Percentiles rank a stretch among this genome's conserved stretches.
Evolutionary conservation across 2,888 invertebrate species (phyloP).

Genomic region (Exocentrus adspersus): DNA sequence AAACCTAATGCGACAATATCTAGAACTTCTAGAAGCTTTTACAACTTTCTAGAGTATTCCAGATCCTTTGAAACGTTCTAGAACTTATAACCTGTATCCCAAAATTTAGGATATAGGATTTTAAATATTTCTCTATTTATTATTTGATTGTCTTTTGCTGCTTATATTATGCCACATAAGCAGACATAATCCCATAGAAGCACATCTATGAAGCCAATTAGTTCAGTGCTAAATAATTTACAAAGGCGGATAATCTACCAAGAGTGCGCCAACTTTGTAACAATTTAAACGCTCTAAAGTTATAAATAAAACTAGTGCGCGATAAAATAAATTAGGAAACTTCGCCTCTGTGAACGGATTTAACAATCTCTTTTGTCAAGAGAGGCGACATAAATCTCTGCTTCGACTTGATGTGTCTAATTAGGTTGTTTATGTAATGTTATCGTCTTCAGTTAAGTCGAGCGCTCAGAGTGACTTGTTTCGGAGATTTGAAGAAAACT

Average conservation of each 20-base stretch:
- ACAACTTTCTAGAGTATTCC: too few relatives aligned
- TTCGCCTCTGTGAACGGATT: constrained; percentile 22
- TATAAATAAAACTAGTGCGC: constrained; percentile 27
- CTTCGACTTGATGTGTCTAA: constrained; percentile 2
- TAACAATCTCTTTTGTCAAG: constrained; percentile 25
- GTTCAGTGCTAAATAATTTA: constrained; percentile 44
- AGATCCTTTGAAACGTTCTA: too few relatives aligned
- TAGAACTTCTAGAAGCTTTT: too few relatives aligned
- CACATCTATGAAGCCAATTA: constrained; percentile 49
- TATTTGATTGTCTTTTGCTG: constrained; percentile 34
- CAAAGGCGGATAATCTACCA: constrained; percentile 42
- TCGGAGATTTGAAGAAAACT: too few relatives aligned
- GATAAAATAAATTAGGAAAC: constrained; percentile 28
- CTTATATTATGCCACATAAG: constrained; percentile 40
- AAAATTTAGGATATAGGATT: too few relatives aligned
- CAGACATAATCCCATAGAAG: constrained; percentile 48
- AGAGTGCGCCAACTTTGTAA: constrained; percentile 46
- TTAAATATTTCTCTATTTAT: too few relatives aligned
- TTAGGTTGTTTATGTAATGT: constrained; percentile 3
- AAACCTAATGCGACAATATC: too few relatives aligned
- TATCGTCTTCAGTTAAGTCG: not conserved
- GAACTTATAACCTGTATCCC: too few relatives aligned
- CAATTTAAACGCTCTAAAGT: constrained; percentile 35
- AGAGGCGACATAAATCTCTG: constrained; percentile 3
- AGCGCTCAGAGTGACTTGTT: too few relatives aligned